These are phyloP conservation scores for Fregetta grallaria DNA, from an alignment of 2,113 vertebrate genomes.

Conservation along the genomic window DNA sequence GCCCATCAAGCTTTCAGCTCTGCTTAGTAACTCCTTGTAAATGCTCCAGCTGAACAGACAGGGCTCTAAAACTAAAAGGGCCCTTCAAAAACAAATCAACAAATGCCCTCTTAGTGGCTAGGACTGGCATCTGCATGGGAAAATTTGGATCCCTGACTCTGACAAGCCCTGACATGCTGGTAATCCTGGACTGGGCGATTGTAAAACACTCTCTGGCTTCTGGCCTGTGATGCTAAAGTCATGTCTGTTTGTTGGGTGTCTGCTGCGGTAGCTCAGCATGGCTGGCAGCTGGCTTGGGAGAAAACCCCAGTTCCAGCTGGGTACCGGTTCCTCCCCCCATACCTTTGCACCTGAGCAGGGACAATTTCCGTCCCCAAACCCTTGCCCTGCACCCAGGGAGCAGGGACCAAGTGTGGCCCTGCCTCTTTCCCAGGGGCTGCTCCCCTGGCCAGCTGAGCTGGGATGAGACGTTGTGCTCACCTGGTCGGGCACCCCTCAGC, in stretches of 20 bases:
- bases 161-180: background rate
- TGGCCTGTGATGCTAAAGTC: background rate
- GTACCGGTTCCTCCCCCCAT: background rate
- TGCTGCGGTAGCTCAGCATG: background rate
- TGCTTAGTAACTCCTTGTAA: background rate
- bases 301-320: background rate
- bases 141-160: background rate
- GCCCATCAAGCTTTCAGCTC: background rate
- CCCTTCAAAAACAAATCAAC: background rate
- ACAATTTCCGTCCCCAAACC: background rate
- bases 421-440: background rate
- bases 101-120: background rate
- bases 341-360: background rate
- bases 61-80: background rate
- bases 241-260: background rate
- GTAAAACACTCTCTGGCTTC: constrained; percentile 26
- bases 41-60: background rate
- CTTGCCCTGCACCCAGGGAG: background rate
- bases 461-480: constrained; percentile 53
- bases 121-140: background rate
- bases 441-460: background rate
- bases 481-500: constrained; percentile 82
- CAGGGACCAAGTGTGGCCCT: background rate
- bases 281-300: background rate
- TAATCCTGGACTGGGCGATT: background rate